A percentile compares a stretch with the other conserved stretches of the same genome.
phyloP scores from a whole-genome alignment of 2,113 vertebrate species.

The Lampris megalopsis region DNA sequence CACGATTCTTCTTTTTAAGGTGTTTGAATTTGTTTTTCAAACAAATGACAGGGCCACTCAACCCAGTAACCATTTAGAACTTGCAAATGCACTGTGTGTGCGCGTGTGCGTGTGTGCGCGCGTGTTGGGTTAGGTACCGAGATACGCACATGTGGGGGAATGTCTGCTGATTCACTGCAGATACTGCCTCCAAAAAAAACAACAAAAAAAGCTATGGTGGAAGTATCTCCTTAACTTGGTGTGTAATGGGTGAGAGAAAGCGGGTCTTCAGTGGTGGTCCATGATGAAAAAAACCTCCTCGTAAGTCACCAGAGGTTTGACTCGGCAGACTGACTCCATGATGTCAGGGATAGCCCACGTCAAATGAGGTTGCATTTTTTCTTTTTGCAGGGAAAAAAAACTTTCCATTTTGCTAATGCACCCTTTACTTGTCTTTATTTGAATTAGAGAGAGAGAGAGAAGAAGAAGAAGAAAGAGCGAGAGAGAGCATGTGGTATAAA shows the following conservation, averaged over 20 bases:
- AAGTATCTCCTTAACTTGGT: conserved; percentile 31
- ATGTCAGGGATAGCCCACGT: conserved; percentile 40
- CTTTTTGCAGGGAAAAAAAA: conserved; percentile 9
- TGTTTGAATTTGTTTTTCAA: too few species aligned
- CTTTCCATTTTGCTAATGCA: conserved; percentile 26
- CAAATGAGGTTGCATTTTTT: conserved; percentile 11
- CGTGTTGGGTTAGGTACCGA: not conserved
- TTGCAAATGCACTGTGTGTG: not conserved
- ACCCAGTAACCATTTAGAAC: too few species aligned
- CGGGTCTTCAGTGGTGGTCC: not conserved
- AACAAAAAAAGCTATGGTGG: not conserved
- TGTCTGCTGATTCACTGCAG: conserved; percentile 29
- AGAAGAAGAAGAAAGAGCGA: too few species aligned
- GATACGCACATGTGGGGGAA: too few species aligned
- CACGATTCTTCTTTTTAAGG: too few species aligned
- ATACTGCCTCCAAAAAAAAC: not conserved
- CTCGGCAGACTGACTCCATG: not conserved
- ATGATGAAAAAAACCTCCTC: not conserved
- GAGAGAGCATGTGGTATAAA: not conserved
- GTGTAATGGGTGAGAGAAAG: not conserved
- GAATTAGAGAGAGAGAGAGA: not conserved
- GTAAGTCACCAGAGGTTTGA: not conserved
- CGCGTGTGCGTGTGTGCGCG: not conserved
- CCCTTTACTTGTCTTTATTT: not conserved
- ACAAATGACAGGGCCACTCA: too few species aligned